These are phyloP conservation scores for Pediacus dermestoides DNA, from an alignment of 2,888 invertebrate genomes.

Conservation along the genomic window DNA sequence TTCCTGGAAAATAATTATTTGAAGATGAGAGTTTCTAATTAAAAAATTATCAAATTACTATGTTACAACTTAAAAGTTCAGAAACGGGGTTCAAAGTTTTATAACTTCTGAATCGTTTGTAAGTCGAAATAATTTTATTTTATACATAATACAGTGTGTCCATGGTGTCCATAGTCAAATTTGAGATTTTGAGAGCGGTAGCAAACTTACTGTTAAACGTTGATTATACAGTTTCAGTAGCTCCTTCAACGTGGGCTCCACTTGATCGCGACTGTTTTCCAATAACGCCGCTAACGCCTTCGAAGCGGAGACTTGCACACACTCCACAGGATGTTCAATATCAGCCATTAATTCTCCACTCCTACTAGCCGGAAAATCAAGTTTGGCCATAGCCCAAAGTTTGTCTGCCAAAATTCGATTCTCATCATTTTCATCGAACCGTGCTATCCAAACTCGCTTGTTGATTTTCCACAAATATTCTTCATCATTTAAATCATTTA, in stretches of 20 bases:
- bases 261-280: constrained; percentile 52
- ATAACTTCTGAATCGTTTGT: no score
- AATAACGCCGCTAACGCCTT: constrained; percentile 71
- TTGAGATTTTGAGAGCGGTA: no score
- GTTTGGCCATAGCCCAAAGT: constrained; percentile 59
- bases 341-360: constrained; percentile 62
- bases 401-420: constrained; percentile 62
- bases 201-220: constrained; percentile 68
- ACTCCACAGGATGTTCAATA: constrained; percentile 75
- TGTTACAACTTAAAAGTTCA: no score
- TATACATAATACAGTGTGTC: no score
- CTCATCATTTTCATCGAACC: constrained; percentile 73
- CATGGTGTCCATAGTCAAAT: no score
- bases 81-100: no score
- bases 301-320: constrained; percentile 80
- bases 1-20: constrained; percentile 8
- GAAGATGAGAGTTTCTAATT: no score
- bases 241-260: constrained; percentile 58
- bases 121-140: no score
- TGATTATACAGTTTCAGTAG: constrained; percentile 73
- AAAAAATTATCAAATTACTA: no score
- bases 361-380: constrained; percentile 53
- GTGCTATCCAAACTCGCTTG: constrained; percentile 78
- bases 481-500: constrained; percentile 58
- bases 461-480: constrained; percentile 60